These are phyloP conservation scores for Sus cebifrons DNA, from an alignment of 2,797 vertebrate genomes.

Conservation along the genomic window DNA sequence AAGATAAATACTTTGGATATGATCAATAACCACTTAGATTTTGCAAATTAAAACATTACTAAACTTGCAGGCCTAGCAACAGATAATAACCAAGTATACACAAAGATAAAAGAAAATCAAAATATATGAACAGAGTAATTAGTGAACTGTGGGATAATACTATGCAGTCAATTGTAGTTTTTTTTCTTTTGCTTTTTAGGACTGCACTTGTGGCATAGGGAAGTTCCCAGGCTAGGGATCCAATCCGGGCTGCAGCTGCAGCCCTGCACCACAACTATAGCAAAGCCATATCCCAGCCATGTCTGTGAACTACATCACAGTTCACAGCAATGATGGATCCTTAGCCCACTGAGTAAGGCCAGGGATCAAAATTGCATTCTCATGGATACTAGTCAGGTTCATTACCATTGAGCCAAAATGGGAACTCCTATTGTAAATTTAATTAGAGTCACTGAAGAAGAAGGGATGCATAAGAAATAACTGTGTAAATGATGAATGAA, in stretches of 20 bases:
- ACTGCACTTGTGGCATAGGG: too few relatives aligned
- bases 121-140: not conserved
- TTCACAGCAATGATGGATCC: too few relatives aligned
- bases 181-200: too few relatives aligned
- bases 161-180: not conserved
- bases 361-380: too few relatives aligned
- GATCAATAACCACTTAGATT: not conserved
- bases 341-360: too few relatives aligned
- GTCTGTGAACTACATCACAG: too few relatives aligned
- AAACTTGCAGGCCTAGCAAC: not conserved
- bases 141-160: not conserved
- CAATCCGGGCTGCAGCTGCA: too few relatives aligned
- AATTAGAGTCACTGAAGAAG: not conserved
- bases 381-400: too few relatives aligned
- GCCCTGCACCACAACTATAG: too few relatives aligned
- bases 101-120: not conserved
- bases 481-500: not conserved
- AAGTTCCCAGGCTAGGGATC: too few relatives aligned
- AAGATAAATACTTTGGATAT: not conserved
- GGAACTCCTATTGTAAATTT: not conserved
- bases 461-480: not conserved
- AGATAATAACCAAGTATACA: not conserved
- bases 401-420: too few relatives aligned
- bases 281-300: too few relatives aligned
- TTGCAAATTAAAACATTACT: not conserved